phyloP scores from a whole-genome alignment of 2,113 vertebrate genomes.

The Tupaia chinensis region DNA sequence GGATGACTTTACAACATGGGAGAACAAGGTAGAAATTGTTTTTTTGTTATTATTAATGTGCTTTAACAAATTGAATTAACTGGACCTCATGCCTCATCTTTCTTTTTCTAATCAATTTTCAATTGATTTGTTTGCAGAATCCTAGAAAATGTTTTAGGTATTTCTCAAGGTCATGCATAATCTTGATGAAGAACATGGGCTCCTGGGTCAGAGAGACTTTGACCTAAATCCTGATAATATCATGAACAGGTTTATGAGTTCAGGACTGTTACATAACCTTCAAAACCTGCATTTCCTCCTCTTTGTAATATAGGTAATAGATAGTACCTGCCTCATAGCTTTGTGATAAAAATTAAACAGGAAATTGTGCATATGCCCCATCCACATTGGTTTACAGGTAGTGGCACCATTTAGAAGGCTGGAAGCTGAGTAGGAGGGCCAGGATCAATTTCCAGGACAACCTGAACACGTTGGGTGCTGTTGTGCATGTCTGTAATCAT shows the following conservation, averaged over 20 bases:
- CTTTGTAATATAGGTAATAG: slow-evolving; percentile 5
- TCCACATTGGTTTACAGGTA: too few relatives aligned
- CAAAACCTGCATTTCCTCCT: slow-evolving; percentile 38
- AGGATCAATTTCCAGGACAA: too few relatives aligned
- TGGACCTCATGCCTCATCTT: neutral
- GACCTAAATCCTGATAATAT: slow-evolving; percentile 33
- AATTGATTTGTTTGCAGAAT: slow-evolving; percentile 38
- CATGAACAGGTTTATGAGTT: slow-evolving; percentile 40
- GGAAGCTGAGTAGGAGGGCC: too few relatives aligned
- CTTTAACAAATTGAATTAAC: slow-evolving; percentile 32
- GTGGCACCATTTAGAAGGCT: too few relatives aligned
- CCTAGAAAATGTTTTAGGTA: neutral
- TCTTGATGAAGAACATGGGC: slow-evolving; percentile 35
- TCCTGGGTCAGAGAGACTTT: neutral
- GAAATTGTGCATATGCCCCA: neutral
- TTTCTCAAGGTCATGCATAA: neutral
- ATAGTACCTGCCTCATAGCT: neutral
- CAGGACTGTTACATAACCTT: neutral
- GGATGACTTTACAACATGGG: neutral
- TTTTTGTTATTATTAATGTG: slow-evolving; percentile 15
- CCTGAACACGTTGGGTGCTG: too few relatives aligned
- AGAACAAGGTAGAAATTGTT: neutral
- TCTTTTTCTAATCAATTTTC: slow-evolving; percentile 45
- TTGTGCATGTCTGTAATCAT: too few relatives aligned
- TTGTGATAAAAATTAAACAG: neutral